phyloP scores from a whole-genome alignment of 2,888 invertebrate genomes.

The Agonum fuliginosum region DNA sequence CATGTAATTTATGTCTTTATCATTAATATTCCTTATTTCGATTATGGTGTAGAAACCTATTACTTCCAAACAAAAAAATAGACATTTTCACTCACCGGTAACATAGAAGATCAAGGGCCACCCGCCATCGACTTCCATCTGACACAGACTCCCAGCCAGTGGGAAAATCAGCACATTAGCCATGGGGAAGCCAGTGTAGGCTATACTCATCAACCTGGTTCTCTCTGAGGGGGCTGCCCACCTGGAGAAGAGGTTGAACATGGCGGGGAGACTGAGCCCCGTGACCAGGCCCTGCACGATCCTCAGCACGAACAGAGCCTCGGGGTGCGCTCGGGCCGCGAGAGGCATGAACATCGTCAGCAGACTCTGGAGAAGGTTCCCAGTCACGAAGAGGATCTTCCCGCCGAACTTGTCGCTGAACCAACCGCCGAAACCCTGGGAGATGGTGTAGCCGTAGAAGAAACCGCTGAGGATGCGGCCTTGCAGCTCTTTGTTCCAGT shows the following conservation, averaged over 20 bases:
- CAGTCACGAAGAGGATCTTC: slow-evolving; percentile 69
- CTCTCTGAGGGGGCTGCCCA: slow-evolving; percentile 73
- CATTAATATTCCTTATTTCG: no score
- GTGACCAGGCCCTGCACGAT: slow-evolving; percentile 73
- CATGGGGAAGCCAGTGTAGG: slow-evolving; percentile 72
- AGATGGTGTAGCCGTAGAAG: slow-evolving; percentile 74
- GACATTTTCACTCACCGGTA: slow-evolving; percentile 69
- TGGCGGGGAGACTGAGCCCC: slow-evolving; percentile 69
- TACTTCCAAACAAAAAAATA: no score
- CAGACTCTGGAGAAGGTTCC: slow-evolving; percentile 68
- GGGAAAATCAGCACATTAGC: slow-evolving; percentile 75
- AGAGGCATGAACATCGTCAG: slow-evolving; percentile 73
- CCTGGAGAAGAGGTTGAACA: slow-evolving; percentile 69
- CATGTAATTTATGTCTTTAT: no score
- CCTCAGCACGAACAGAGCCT: slow-evolving; percentile 70
- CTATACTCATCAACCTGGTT: slow-evolving; percentile 70
- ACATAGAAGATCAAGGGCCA: slow-evolving; percentile 79
- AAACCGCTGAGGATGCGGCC: slow-evolving; percentile 75
- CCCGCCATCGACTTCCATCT: slow-evolving; percentile 74
- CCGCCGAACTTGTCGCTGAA: slow-evolving; percentile 72
- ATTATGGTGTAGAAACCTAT: no score
- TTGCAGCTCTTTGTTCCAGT: slow-evolving; percentile 75
- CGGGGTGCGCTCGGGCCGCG: slow-evolving; percentile 70
- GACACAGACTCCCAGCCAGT: slow-evolving; percentile 76
- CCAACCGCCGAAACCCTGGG: slow-evolving; percentile 71